Conservation (phyloP, 2,113 vertebrate genomes). For the Hydrochoerus hydrochaeris region DNA sequence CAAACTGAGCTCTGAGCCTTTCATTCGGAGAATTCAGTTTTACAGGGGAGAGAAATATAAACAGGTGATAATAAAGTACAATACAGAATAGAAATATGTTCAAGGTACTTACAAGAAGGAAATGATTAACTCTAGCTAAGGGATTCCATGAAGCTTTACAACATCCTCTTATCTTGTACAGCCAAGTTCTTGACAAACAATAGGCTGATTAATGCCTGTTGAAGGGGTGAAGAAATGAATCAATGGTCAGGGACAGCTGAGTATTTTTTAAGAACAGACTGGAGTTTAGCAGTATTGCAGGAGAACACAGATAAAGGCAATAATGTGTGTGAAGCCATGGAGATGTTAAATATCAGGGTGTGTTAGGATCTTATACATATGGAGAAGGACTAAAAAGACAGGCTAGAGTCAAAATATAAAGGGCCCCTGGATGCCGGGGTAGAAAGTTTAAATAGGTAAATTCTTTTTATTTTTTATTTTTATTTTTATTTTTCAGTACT, state of each 20-base stretch:
- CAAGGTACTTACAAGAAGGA: neutral
- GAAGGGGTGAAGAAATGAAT: conserved; percentile 28
- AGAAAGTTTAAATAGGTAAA: neutral
- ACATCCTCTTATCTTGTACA: conserved; percentile 39
- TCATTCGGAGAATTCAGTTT: neutral
- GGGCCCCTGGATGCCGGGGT: neutral
- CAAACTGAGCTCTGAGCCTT: neutral
- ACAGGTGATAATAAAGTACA: neutral
- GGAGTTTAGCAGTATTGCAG: neutral
- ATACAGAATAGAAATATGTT: neutral
- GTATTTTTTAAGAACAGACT: conserved; percentile 27
- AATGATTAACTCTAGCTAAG: conserved; percentile 30
- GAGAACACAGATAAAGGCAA: conserved; percentile 11
- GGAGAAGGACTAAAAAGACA: neutral
- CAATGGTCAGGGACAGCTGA: conserved; percentile 4
- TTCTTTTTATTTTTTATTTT: too few species aligned
- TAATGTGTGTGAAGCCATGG: neutral
- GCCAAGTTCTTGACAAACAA: conserved; percentile 57
- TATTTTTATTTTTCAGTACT: too few species aligned
- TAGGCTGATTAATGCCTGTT: conserved; percentile 15
- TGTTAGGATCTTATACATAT: neutral
- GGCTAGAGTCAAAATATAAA: neutral
- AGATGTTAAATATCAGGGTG: neutral
- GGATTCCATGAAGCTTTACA: neutral
- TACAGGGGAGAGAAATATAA: neutral